Evolutionary conservation across 53 echinoderm and acorn worm species (phyloP), one percentile per base, ranked within the genome.

Genomic region (Patiria pectinifera): DNA sequence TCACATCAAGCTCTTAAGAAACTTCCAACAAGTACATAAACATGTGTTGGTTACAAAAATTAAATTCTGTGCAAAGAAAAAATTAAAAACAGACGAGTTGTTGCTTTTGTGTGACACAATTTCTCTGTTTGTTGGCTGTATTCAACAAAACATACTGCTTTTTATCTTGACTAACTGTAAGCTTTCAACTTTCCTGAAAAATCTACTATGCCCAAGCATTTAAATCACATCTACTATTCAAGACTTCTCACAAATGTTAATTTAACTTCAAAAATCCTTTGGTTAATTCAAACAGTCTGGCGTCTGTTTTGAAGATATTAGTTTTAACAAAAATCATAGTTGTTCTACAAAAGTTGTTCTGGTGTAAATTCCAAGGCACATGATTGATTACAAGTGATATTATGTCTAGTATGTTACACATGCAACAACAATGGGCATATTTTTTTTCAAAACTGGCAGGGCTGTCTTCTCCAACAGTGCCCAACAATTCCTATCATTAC

Each of bases 351-450:
- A 87, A 87, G 71, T 46, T 53, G 60, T 71, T 62, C 71, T n/a
- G 72, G 77, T 87, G 76, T 58, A 87, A 87, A 87, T 61, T 76
- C 25, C 76, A 87, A 87, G 87, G 87, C 87, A 87, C 87, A 77
- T 87, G 71, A 76, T 87, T 87, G 13, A 24, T 22, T 11, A 43
- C 6, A 26, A 59, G 74, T 22, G 74, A 74, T 23, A 74, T 53
- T 35, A 24, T 16, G 24, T 10, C 9, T 74, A 24, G n/a, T 74
- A 16, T 74, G 24, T 74, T 22, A 23, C 1, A 23, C 15, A 7
- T 24, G 24, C 74, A 22, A 23, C 23, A 23, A n/a, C 10, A n/a
- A 74, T 23, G 9, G 24, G 9, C 74, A 74, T 4, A 74, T 6
- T 53, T 53, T 53, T 53, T 53, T 6, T 53, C 6, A 53, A 53